These are phyloP conservation scores for Tringa solitaria DNA, from an alignment of 2,113 vertebrate genomes.

Conservation along the genomic window DNA sequence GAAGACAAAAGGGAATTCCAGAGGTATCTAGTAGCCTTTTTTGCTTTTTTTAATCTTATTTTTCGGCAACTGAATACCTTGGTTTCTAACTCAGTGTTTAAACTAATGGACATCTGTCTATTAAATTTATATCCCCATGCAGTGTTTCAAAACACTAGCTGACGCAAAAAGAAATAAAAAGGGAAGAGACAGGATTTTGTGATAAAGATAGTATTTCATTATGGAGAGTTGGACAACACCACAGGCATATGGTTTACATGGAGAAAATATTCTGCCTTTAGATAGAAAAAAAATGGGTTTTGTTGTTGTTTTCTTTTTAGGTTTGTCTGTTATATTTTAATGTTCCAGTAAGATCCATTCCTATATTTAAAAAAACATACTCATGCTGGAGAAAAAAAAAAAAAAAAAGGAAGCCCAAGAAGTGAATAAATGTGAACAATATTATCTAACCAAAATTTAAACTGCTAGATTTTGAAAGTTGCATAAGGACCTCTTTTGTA, in stretches of 20 bases:
- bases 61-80: neutral
- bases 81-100: conserved; percentile 25
- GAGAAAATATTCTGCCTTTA: neutral
- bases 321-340: neutral
- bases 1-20: conserved; percentile 25
- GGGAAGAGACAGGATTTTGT: neutral
- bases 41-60: neutral
- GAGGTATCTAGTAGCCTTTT: neutral
- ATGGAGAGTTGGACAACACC: neutral
- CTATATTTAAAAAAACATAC: neutral
- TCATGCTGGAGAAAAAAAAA: neutral
- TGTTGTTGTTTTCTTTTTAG: neutral
- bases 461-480: neutral
- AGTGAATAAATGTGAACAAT: neutral
- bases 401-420: neutral
- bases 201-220: neutral
- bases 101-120: conserved; percentile 15
- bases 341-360: neutral
- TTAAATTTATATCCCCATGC: neutral
- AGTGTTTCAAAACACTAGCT: conserved; percentile 39
- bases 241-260: neutral
- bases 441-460: neutral
- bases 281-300: neutral
- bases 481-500: neutral
- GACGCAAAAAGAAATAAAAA: neutral